A percentile compares a stretch with the other conserved stretches of the same genome.
Evolutionary conservation across 2,888 invertebrate genomes (phyloP).

Genomic region (Glyphotaelius pellucidus): DNA sequence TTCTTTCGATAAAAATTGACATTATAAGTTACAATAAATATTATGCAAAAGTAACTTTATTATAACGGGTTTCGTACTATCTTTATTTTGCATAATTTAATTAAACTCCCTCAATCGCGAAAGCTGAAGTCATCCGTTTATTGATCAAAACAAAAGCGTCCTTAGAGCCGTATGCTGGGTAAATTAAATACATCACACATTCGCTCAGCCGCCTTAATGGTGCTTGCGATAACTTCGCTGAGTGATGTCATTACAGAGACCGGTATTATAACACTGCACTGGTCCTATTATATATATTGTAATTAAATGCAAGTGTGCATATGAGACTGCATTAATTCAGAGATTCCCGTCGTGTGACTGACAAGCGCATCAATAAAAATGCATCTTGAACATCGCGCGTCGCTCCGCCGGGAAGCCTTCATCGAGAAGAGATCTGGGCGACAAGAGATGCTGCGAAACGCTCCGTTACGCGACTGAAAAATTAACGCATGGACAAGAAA

Average conservation of each 20-base stretch:
- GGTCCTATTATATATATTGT: not conserved
- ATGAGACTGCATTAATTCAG: slow-evolving; percentile 15
- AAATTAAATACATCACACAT: not conserved
- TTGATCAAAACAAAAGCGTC: not conserved
- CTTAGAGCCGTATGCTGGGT: not conserved
- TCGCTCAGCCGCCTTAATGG: not conserved
- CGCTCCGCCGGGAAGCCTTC: not conserved
- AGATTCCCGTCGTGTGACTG: slow-evolving; percentile 4
- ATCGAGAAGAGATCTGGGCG: not conserved
- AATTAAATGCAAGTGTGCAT: not conserved
- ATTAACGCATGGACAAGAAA: not conserved
- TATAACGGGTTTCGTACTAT: not conserved
- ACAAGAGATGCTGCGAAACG: not conserved
- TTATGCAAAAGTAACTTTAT: not conserved
- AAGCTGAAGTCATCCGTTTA: not conserved
- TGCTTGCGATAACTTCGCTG: slow-evolving; percentile 6
- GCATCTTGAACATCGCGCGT: not conserved
- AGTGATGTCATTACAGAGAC: slow-evolving; percentile 17
- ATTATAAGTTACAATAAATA: too few species aligned
- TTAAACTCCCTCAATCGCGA: not conserved
- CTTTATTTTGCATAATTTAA: not conserved
- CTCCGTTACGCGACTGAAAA: slow-evolving; percentile 18
- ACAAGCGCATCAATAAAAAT: not conserved
- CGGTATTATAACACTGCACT: not conserved
- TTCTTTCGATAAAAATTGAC: too few species aligned